These are phyloP conservation scores for Pollenia labialis DNA, from an alignment of 2,888 invertebrate species.

Conservation along the genomic window DNA sequence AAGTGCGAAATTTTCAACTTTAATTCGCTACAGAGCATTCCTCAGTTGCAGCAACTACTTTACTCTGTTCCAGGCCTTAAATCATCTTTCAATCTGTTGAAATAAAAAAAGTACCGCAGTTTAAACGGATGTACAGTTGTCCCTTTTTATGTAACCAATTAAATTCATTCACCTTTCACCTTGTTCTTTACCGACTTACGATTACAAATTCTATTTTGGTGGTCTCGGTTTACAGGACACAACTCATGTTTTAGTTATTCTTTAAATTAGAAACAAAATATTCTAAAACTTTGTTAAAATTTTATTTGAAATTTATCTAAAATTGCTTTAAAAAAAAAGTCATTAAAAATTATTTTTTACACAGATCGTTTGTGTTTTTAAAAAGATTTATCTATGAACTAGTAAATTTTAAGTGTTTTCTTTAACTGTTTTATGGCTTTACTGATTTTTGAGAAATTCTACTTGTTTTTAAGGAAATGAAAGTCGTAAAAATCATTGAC, in stretches of 20 bases:
- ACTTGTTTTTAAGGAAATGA: conserved; percentile 35
- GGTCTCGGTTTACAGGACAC: not conserved
- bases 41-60: no score
- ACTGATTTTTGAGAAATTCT: conserved; percentile 3
- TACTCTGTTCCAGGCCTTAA: no score
- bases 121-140: no score
- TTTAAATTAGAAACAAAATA: not conserved
- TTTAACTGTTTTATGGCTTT: conserved; percentile 9
- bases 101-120: no score
- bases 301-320: not conserved
- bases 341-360: conserved; percentile 12
- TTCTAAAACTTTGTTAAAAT: not conserved
- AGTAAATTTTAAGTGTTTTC: conserved; percentile 10
- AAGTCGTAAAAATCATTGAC: conserved; percentile 33
- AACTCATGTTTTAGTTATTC: not conserved
- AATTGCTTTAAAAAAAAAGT: conserved; percentile 4
- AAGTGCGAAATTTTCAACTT: no score
- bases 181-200: conserved; percentile 1
- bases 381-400: not conserved
- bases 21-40: no score
- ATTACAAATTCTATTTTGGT: not conserved
- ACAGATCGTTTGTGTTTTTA: not conserved
- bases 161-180: not conserved
- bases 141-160: not conserved
- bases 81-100: no score